Conservation (phyloP, 2,888 invertebrate species). For the Stenchaetothrips biformis region DNA sequence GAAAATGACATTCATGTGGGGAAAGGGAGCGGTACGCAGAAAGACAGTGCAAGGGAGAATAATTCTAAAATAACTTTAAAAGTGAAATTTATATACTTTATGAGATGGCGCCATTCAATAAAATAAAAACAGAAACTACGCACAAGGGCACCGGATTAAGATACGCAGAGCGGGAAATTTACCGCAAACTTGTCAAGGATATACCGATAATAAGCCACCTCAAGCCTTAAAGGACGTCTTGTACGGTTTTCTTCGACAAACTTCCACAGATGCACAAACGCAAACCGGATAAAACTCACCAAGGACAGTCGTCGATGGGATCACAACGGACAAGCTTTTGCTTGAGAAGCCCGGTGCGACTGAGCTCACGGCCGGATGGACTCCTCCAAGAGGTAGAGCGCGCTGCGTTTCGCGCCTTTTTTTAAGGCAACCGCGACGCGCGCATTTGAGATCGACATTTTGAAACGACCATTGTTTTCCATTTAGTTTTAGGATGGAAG, state of each 20-base stretch:
- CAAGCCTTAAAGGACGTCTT: too few relatives aligned
- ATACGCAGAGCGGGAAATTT: conserved; percentile 45
- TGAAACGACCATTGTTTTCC: neutral
- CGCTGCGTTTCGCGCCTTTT: conserved; percentile 12
- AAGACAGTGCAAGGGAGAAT: neutral
- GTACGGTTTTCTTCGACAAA: neutral
- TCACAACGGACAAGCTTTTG: conserved; percentile 70
- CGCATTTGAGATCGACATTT: neutral
- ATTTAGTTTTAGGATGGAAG: neutral
- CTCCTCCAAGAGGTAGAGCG: neutral
- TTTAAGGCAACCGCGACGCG: neutral
- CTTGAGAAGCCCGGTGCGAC: conserved; percentile 31
- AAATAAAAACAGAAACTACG: neutral
- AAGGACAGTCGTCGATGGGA: conserved; percentile 67
- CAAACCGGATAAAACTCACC: conserved; percentile 58
- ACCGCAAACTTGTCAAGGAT: conserved; percentile 56
- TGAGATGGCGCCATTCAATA: neutral
- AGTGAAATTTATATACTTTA: neutral
- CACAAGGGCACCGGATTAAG: neutral
- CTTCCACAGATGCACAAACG: neutral
- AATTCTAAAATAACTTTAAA: neutral
- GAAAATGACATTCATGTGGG: too few relatives aligned
- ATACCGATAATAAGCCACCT: conserved; percentile 56
- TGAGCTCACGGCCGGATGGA: neutral
- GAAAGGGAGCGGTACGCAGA: neutral